A percentile compares a stretch with the other conserved stretches of the same genome.
Conservation (phyloP, 2,797 vertebrate genomes). For the Lemur catta region DNA sequence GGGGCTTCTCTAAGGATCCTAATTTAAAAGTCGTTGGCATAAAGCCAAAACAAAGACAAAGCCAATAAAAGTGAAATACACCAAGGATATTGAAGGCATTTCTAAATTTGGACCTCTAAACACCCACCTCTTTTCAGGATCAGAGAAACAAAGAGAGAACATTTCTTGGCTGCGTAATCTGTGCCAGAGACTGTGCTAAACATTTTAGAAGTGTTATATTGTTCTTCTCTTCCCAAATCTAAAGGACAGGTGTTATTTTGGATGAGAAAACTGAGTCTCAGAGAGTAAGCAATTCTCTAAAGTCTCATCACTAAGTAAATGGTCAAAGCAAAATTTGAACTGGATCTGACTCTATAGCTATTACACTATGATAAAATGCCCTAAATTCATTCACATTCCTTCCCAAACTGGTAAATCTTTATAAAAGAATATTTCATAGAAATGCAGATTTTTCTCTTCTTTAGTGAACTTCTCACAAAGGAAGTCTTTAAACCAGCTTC, state of each 20-base stretch:
- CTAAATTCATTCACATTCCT: not conserved
- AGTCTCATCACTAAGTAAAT: not conserved
- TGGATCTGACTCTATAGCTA: not conserved
- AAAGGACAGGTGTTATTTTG: not conserved
- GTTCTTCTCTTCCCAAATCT: not conserved
- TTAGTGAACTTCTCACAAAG: not conserved
- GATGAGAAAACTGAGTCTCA: not conserved
- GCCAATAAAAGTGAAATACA: not conserved
- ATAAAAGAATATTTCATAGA: not conserved
- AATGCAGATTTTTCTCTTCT: not conserved
- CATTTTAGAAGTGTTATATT: not conserved
- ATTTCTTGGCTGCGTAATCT: not conserved
- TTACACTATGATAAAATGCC: not conserved
- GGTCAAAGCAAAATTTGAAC: not conserved
- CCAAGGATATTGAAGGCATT: not conserved
- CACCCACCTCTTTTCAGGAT: not conserved
- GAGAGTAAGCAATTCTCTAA: not conserved
- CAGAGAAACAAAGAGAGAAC: not conserved
- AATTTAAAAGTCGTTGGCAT: slow-evolving; percentile 18
- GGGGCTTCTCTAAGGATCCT: not conserved
- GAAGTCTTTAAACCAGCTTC: not conserved
- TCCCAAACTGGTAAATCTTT: not conserved
- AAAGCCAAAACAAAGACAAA: slow-evolving; percentile 43
- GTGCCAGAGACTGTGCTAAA: not conserved
- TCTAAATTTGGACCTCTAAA: not conserved